Conservation (phyloP, 2,797 vertebrate genomes). For the Fratercula arctica region DNA sequence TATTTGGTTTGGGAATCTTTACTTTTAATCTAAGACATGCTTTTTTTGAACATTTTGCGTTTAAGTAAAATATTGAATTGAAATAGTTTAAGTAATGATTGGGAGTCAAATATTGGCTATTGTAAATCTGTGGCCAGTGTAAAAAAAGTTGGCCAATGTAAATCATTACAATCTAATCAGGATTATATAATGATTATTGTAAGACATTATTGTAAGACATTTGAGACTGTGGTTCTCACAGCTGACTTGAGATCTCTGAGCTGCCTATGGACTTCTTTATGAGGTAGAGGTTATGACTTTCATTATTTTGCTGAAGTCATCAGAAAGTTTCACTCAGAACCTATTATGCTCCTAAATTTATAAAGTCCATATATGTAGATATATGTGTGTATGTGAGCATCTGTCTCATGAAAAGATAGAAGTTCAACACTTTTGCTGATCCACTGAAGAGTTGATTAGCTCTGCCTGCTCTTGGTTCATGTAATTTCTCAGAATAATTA, state of each 20-base stretch:
- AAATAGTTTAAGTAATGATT: background rate
- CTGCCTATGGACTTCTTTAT: background rate
- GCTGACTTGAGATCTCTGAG: background rate
- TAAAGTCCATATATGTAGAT: background rate
- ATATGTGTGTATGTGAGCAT: background rate
- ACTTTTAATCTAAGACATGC: background rate
- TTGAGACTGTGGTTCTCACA: background rate
- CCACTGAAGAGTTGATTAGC: background rate
- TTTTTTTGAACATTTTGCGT: background rate
- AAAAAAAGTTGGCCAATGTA: no score
- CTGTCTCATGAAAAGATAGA: background rate
- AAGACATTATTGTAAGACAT: background rate
- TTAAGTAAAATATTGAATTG: background rate
- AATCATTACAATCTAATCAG: background rate
- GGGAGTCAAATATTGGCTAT: background rate
- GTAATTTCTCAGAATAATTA: background rate
- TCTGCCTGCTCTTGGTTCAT: background rate
- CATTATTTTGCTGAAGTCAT: background rate
- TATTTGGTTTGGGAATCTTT: background rate
- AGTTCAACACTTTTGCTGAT: background rate
- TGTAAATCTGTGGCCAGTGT: no score
- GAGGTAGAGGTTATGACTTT: background rate
- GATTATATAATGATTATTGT: background rate
- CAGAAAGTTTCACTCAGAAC: background rate
- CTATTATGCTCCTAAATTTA: background rate